These are phyloP conservation scores for Lineus longissimus DNA, from an alignment of 1,140 invertebrate species.

Conservation along the genomic window DNA sequence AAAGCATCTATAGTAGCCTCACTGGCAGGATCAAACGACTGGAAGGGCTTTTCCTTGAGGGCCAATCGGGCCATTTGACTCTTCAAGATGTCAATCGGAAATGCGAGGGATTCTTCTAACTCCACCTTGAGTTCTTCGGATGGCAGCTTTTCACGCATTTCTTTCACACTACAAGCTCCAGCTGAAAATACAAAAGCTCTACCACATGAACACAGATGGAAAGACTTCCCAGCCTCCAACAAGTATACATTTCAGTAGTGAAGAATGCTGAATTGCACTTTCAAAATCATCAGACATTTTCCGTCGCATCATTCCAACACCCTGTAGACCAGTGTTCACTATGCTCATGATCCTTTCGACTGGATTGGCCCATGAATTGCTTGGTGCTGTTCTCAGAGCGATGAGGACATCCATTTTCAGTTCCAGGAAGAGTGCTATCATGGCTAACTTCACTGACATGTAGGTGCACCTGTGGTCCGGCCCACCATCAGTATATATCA, in stretches of 20 bases:
- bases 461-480: slow-evolving; percentile 21
- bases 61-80: neutral
- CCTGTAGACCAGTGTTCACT: slow-evolving; percentile 19
- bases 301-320: slow-evolving; percentile 5
- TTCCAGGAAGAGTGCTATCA: slow-evolving; percentile 12
- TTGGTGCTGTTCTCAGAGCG: slow-evolving; percentile 16
- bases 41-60: slow-evolving; percentile 1
- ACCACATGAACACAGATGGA: too few species aligned
- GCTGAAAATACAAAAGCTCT: neutral
- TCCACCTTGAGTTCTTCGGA: neutral
- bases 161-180: neutral
- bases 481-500: slow-evolving; percentile 20
- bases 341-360: slow-evolving; percentile 15
- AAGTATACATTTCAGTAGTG: too few species aligned
- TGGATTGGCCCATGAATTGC: slow-evolving; percentile 19
- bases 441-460: slow-evolving; percentile 11
- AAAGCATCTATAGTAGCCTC: neutral
- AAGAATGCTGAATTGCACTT: neutral
- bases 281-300: neutral
- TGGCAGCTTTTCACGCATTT: slow-evolving; percentile 2
- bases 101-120: slow-evolving; percentile 1
- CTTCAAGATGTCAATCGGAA: neutral
- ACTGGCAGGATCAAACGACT: slow-evolving; percentile 4
- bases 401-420: slow-evolving; percentile 20
- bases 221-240: too few species aligned